These are phyloP conservation scores for Lonchura striata DNA, from an alignment of 2,113 vertebrate species.

Conservation along the genomic window DNA sequence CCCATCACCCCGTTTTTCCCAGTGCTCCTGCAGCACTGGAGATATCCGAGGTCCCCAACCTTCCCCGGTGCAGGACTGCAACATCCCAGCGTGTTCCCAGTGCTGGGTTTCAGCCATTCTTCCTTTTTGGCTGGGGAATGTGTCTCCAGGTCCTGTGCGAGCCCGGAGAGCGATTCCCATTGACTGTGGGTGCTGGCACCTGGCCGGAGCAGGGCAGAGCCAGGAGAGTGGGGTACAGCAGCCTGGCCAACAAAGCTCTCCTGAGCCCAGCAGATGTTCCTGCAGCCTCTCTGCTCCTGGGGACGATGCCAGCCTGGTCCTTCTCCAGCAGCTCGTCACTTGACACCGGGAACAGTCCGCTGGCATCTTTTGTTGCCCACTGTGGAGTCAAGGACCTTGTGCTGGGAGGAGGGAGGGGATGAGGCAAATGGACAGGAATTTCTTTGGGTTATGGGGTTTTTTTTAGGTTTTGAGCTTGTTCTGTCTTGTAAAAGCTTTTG, in stretches of 20 bases:
- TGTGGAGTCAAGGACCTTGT: not conserved
- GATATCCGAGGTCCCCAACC: not conserved
- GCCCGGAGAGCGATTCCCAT: not conserved
- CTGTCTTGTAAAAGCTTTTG: not conserved
- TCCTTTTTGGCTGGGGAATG: not conserved
- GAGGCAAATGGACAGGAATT: not conserved
- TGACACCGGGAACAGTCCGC: conserved; percentile 6
- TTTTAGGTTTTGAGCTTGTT: not conserved
- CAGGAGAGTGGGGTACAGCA: not conserved
- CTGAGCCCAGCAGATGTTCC: conserved; percentile 62
- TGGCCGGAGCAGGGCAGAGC: not conserved
- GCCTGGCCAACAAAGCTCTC: not conserved
- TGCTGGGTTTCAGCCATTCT: not conserved
- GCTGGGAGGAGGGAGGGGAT: not conserved
- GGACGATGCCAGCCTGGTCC: conserved; percentile 38
- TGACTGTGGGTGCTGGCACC: conserved; percentile 3
- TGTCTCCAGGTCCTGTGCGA: not conserved
- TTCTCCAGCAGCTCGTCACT: conserved; percentile 50
- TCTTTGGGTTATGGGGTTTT: not conserved
- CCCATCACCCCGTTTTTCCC: not conserved
- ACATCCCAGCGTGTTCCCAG: accelerated
- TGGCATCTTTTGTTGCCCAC: conserved; percentile 27
- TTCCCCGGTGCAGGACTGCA: not conserved
- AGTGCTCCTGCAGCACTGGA: not conserved
- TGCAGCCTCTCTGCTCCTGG: not conserved